A percentile compares a stretch with the other conserved stretches of the same genome.
These are phyloP conservation scores for Apis cerana DNA, from an alignment of 1,140 invertebrate genomes.

Conservation along the genomic window DNA sequence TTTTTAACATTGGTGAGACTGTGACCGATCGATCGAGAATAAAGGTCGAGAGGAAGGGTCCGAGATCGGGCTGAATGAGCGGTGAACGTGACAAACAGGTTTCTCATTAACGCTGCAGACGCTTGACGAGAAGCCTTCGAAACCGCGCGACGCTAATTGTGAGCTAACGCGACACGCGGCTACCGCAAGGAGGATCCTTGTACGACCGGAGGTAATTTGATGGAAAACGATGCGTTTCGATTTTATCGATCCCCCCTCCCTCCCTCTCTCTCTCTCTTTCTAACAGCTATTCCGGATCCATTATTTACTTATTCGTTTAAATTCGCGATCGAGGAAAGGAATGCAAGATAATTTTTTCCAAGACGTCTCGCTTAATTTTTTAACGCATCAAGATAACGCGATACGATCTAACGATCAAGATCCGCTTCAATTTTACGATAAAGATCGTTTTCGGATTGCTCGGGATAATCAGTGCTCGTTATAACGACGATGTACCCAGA, in stretches of 20 bases:
- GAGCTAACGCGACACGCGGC: slow-evolving; percentile 38
- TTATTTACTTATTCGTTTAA: not conserved
- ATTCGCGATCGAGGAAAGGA: not conserved
- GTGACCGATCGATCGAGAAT: not conserved
- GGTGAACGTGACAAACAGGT: slow-evolving; percentile 44
- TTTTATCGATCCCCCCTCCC: not conserved
- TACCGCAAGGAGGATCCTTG: not conserved
- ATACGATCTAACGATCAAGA: not conserved
- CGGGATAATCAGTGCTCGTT: not conserved
- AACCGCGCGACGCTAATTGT: slow-evolving; percentile 40
- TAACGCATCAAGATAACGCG: not conserved
- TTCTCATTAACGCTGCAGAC: slow-evolving; percentile 44
- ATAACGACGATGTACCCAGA: not conserved
- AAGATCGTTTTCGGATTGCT: not conserved
- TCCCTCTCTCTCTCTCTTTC: too few relatives aligned
- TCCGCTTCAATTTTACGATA: not conserved
- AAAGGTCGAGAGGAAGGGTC: not conserved
- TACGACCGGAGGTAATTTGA: not conserved
- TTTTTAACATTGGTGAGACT: not conserved
- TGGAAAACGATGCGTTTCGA: slow-evolving; percentile 13
- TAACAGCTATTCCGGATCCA: not conserved
- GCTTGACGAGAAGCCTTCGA: slow-evolving; percentile 44
- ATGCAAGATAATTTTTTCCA: not conserved
- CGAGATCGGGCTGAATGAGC: slow-evolving; percentile 10
- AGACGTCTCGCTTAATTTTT: not conserved